These are phyloP conservation scores for Latrodectus elegans DNA, from an alignment of 2,888 invertebrate species.

Conservation along the genomic window DNA sequence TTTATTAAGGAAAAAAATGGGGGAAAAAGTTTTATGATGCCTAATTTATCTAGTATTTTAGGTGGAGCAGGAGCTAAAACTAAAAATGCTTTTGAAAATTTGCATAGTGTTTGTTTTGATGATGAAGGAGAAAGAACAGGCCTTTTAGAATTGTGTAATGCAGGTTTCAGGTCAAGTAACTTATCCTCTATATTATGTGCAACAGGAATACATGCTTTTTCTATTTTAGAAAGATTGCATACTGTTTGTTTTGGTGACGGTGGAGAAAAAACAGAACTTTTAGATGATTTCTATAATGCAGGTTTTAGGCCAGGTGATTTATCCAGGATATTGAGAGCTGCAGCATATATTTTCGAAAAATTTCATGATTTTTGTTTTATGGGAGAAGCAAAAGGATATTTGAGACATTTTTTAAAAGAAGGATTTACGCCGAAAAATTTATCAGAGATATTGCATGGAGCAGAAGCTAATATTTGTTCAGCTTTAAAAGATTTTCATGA, in stretches of 20 bases:
- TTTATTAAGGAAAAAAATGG: constrained; percentile 16
- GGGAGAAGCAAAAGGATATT: constrained; percentile 35
- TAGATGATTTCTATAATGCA: constrained; percentile 20
- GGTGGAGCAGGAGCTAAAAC: constrained; percentile 29
- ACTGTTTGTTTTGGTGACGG: no score
- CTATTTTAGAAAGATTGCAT: constrained; percentile 9
- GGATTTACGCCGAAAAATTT: constrained; percentile 26
- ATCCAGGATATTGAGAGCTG: constrained; percentile 23
- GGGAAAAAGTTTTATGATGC: constrained; percentile 40
- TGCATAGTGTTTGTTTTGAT: constrained; percentile 47
- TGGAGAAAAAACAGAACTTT: constrained; percentile 36
- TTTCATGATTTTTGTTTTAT: constrained; percentile 47
- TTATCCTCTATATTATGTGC: constrained; percentile 44
- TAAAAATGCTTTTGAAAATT: constrained; percentile 41
- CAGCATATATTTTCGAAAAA: constrained; percentile 23
- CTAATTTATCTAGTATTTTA: constrained; percentile 29
- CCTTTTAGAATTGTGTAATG: constrained; percentile 46
- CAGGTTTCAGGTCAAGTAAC: constrained; percentile 50
- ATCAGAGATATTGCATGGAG: constrained; percentile 17
- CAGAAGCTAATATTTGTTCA: constrained; percentile 26
- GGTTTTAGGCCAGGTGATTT: constrained; percentile 23
- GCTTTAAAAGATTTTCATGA: constrained; percentile 52
- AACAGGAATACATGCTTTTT: constrained; percentile 28
- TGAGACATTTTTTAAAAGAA: constrained; percentile 22
- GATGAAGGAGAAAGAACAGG: constrained; percentile 41